Evolutionary conservation across 2,113 vertebrate species (phyloP).

Genomic region (Myodes glareolus): DNA sequence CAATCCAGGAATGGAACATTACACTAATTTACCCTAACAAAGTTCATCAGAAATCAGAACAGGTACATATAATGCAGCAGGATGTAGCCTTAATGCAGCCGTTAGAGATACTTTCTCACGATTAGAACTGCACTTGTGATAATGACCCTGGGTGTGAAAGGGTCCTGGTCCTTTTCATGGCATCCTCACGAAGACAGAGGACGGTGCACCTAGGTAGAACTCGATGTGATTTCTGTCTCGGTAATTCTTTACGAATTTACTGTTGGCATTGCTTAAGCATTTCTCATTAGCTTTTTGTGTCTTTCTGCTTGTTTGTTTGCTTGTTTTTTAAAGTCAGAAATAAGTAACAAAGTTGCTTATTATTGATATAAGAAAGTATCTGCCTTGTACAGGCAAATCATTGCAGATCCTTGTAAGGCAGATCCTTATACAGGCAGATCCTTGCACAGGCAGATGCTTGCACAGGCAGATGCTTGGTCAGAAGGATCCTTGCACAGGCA

Average conservation of each 20-base stretch:
- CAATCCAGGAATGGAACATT: neutral
- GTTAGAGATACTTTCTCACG: too few relatives aligned
- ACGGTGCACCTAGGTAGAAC: fast-evolving
- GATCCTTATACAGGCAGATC: neutral
- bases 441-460: too few relatives aligned
- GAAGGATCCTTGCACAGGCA: too few relatives aligned
- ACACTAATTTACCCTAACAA: neutral
- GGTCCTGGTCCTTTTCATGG: neutral
- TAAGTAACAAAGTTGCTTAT: neutral
- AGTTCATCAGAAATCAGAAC: neutral
- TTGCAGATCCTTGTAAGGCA: too few relatives aligned
- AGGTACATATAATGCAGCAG: neutral
- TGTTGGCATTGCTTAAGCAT: neutral
- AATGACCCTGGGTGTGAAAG: neutral
- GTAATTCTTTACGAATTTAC: neutral
- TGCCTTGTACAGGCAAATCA: neutral
- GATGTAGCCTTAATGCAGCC: neutral
- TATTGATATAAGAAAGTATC: neutral
- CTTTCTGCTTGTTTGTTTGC: too few relatives aligned
- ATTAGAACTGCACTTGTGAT: neutral
- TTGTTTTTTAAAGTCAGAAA: neutral
- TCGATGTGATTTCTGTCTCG: neutral
- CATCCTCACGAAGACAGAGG: neutral
- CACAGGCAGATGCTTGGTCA: too few relatives aligned
- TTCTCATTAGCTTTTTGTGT: neutral